Evolutionary conservation across 2,888 invertebrate genomes (phyloP), one percentile per base, ranked within the genome.

Genomic region (Vanessa cardui): DNA sequence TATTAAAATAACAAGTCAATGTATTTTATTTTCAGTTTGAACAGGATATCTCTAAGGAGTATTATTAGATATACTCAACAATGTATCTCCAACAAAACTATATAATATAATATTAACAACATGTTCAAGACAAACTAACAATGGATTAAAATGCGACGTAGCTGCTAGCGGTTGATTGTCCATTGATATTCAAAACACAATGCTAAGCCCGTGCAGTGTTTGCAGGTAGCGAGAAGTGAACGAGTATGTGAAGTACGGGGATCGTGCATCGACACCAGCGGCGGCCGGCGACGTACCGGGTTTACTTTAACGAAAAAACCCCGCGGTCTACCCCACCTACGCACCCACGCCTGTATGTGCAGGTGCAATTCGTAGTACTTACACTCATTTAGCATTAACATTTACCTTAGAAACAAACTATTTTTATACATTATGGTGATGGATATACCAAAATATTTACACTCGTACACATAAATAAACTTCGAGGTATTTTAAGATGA

Each of bases 101-200:
- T 44, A 64, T 52, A 61, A 54, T 52, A 9, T 39, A 39, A 39
- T 39, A 39, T 39, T 39, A 39, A 39, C 12, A 39, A 39, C 39
- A 39, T 12, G 39, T 12, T 39, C 44, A 58, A 69, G 33, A 50
- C 16, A 49, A 58, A 47, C 56, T 58, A 45, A 64, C 64, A 69
- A 64, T 54, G 59, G 65, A 50, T 64, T 67, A 62, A 68, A 66
- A 66, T 71, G 61, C 71, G 58, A 47, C 71, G 68, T 59, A 71
- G 59, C 68, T 56, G 54, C 54, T 56, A 56, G 65, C 58, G 61
- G 44, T 49, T 49, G 46, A 60, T 58, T 33, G 63, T 60, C 45
- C 66, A 70, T 73, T 72, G 69, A 63, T 72, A 73, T 73, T 72
- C 73, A 68, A 45, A 56, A 62, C 71, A 64, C 68, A 68, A 66